Evolutionary conservation across 2,888 invertebrate species (phyloP).

Genomic region (Esperia sulphurella): DNA sequence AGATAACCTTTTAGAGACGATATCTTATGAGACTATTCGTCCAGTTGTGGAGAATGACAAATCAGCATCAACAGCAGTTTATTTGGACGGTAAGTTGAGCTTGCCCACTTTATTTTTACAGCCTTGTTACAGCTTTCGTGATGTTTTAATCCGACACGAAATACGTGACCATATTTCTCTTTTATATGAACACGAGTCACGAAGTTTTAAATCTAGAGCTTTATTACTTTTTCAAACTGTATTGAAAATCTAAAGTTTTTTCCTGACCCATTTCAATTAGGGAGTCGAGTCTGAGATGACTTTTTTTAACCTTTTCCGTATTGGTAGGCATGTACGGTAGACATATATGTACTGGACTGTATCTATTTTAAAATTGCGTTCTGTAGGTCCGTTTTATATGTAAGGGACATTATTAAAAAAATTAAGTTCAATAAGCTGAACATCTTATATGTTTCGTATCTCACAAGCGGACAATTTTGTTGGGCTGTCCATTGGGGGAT

Average conservation of each 20-base stretch:
- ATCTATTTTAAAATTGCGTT: too few relatives aligned
- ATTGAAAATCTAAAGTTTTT: background rate
- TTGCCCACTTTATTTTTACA: background rate
- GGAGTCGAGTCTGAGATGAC: conserved; percentile 1
- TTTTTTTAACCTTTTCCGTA: background rate
- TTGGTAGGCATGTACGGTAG: too few relatives aligned
- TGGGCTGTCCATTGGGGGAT: too few relatives aligned
- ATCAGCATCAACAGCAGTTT: conserved; percentile 84
- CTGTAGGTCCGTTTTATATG: too few relatives aligned
- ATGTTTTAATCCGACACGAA: conserved; percentile 4
- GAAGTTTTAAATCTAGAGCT: conserved; percentile 7
- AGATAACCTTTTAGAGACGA: conserved; percentile 86
- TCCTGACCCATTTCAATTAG: background rate
- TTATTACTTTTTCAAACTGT: conserved; percentile 1
- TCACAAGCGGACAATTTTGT: too few relatives aligned
- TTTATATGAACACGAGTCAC: conserved; percentile 7
- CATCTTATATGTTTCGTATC: too few relatives aligned
- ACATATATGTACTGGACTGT: too few relatives aligned
- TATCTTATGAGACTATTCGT: conserved; percentile 86
- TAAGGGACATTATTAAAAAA: too few relatives aligned
- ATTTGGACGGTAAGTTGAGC: conserved; percentile 85
- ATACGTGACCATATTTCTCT: conserved; percentile 8
- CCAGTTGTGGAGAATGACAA: conserved; percentile 87
- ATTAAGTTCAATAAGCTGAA: too few relatives aligned
- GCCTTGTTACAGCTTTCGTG: background rate